These are phyloP conservation scores for Spongilla lacustris DNA, from an alignment of 37 sponge, comb jelly and placozoan genomes.

Conservation along the genomic window DNA sequence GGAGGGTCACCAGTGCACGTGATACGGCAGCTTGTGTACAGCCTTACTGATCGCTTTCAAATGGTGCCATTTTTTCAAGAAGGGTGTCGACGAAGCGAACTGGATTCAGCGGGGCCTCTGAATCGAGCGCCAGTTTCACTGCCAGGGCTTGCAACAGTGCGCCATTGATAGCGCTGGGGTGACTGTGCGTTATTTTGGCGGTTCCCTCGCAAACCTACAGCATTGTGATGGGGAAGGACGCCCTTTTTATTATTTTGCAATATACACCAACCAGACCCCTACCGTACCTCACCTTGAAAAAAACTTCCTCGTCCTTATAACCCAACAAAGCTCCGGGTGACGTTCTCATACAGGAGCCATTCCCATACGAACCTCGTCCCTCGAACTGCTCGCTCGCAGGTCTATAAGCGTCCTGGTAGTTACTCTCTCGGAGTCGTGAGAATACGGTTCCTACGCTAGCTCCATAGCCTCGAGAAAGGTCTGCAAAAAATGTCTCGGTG, in stretches of 20 bases:
- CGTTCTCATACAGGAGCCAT: constrained; percentile 82
- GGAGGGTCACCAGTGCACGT: neutral
- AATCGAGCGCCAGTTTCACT: constrained; percentile 43
- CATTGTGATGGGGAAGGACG: neutral
- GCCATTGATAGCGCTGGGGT: constrained; percentile 63
- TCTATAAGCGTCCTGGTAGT: constrained; percentile 35
- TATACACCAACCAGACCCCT: too few relatives aligned
- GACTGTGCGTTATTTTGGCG: constrained; percentile 65
- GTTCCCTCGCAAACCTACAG: constrained; percentile 54
- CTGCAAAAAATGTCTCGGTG: constrained; percentile 50
- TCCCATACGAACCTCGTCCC: constrained; percentile 81
- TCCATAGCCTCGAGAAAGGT: constrained; percentile 79
- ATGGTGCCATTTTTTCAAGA: constrained; percentile 23
- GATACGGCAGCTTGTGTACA: neutral
- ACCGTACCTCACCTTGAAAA: constrained; percentile 1
- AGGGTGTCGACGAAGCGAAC: constrained; percentile 47
- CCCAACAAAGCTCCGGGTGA: constrained; percentile 68
- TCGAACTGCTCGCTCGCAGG: constrained; percentile 76
- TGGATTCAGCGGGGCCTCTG: constrained; percentile 17
- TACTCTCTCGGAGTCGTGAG: constrained; percentile 30
- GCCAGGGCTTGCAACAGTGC: constrained; percentile 72
- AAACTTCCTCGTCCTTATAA: constrained; percentile 15
- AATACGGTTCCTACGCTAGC: constrained; percentile 51
- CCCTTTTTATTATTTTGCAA: neutral
- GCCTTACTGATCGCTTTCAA: constrained; percentile 18